phyloP scores from a whole-genome alignment of 2,113 vertebrate genomes.

The Gadus chalcogrammus region DNA sequence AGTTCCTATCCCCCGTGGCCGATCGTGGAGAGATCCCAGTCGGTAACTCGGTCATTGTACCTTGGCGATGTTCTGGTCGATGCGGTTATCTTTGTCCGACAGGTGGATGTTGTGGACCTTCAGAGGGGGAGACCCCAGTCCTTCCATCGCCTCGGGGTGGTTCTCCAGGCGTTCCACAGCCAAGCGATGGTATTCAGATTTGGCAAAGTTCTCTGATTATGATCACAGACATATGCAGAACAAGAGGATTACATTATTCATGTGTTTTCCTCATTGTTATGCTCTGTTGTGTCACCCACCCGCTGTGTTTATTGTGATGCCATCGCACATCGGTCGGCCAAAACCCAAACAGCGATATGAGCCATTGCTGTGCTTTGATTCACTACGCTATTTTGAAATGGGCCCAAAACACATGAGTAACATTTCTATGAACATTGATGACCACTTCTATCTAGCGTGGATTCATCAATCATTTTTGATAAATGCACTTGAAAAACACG shows the following conservation, averaged over 20 bases:
- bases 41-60: conserved; percentile 6
- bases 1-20: not conserved
- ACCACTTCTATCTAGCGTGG: too few relatives aligned
- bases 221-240: conserved; percentile 13
- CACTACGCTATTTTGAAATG: too few relatives aligned
- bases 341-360: too few relatives aligned
- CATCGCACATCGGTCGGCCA: too few relatives aligned
- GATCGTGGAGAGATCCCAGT: not conserved
- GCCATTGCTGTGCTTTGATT: too few relatives aligned
- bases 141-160: conserved; percentile 69
- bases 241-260: too few relatives aligned
- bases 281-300: not conserved
- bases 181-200: conserved; percentile 73
- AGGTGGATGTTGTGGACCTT: conserved; percentile 77
- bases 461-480: too few relatives aligned
- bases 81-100: conserved; percentile 66
- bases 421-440: too few relatives aligned
- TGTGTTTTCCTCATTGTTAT: not conserved
- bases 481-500: too few relatives aligned
- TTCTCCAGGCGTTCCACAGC: conserved; percentile 73
- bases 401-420: too few relatives aligned
- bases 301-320: too few relatives aligned
- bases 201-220: conserved; percentile 66
- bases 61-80: conserved; percentile 58
- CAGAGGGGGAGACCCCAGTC: conserved; percentile 76